Base-by-base conservation (phyloP, 2,113 vertebrate species). In the Sinocyclocheilus maitianheensis region DNA sequence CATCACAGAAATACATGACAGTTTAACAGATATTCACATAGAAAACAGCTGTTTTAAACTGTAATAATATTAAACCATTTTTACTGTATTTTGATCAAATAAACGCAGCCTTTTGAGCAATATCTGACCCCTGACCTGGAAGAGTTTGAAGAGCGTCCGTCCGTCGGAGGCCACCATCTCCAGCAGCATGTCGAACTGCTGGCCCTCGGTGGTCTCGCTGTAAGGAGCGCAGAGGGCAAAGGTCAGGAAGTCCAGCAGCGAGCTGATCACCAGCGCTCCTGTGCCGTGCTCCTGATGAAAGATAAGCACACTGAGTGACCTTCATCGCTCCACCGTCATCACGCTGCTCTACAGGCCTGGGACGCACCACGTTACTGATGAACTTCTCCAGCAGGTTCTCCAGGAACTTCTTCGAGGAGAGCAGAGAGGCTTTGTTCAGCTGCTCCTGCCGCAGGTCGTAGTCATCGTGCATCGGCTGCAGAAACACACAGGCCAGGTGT, bases 221-320 rank as follows among this genome's bases (percentile, higher is more conserved):
- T 99, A 99, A 0, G 98, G 98, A 87, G 98, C 98, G 93, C 98
- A 99, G n/a, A 99, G 97, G 84, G 98, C 96, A 94, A 99, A 99
- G 3, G 98, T 99, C 91, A 99, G 94, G 94, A 99, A 99, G 95
- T 99, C 98, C 95, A 99, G 93, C 88, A 99, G 96, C 0, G 98
- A 96, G 94, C 98, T 99, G 95, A 99, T 99, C 89, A 99, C 98
- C 86, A 99, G 94, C 81, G 98, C 98, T 91, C 98, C 98, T 12
- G 97, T 97, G 89, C 98, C 98, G 84, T 99, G 97, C 88, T 97
- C 97, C 98, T 99, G 94, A 84, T 60, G 16, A 53, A 40, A 79
- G 22, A n/a, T 16, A n/a, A 4, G 6, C 24, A 4, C 0, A 80
- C 11, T 67, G 67, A 71, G 63, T 60, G 58, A 10, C 9, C 43